Conservation (phyloP, 2,888 invertebrate species). For the Cylloceria caligata region DNA sequence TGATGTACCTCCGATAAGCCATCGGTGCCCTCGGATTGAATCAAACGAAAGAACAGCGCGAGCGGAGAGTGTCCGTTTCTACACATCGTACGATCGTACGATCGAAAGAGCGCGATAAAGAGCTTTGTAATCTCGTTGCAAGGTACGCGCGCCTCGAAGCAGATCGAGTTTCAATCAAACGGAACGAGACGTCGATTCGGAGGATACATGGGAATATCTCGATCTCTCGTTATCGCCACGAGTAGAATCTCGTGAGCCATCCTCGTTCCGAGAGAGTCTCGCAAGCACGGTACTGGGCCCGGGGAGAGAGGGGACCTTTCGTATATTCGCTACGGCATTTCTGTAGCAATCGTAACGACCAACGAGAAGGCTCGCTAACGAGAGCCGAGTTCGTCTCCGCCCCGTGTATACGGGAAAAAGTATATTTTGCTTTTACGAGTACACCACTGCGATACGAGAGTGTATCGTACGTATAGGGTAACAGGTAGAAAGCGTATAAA, state of each 20-base stretch:
- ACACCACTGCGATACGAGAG: slow-evolving; percentile 5
- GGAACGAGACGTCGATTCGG: neutral
- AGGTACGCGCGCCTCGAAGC: neutral
- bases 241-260: no score
- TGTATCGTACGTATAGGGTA: slow-evolving; percentile 45
- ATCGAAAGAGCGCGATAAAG: slow-evolving; percentile 37
- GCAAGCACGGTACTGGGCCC: no score
- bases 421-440: slow-evolving; percentile 30
- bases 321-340: slow-evolving; percentile 14
- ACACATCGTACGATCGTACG: neutral
- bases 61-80: neutral
- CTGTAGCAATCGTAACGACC: neutral
- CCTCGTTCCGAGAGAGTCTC: no score
- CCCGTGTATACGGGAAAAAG: no score
- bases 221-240: no score
- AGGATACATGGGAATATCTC: neutral
- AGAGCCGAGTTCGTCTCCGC: neutral
- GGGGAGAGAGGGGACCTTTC: no score
- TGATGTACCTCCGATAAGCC: neutral
- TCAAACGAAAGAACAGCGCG: neutral
- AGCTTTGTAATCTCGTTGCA: slow-evolving; percentile 23
- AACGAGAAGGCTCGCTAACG: slow-evolving; percentile 9
- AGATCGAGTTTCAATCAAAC: neutral
- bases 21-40: slow-evolving; percentile 7
- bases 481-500: slow-evolving; percentile 80